Conservation (phyloP, 2,113 vertebrate species). For the Seriola aureovittata region DNA sequence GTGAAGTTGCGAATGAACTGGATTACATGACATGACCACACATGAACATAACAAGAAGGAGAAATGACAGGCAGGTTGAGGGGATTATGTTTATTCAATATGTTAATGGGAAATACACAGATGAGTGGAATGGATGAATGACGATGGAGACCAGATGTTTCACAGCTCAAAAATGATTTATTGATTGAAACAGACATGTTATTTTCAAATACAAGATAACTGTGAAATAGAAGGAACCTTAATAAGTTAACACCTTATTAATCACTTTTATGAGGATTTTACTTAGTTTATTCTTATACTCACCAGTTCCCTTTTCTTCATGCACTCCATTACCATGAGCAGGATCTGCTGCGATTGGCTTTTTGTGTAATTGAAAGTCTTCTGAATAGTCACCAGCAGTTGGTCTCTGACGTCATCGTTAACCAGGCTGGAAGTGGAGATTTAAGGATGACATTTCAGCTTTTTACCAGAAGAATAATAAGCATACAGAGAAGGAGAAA, state of each 20-base stretch:
- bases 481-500: not conserved
- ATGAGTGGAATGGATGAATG: slow-evolving; percentile 76
- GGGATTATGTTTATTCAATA: slow-evolving; percentile 76
- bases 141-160: slow-evolving; percentile 71
- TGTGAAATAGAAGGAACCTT: not conserved
- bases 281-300: slow-evolving; percentile 75
- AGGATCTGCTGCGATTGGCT: slow-evolving; percentile 94
- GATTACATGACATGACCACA: slow-evolving; percentile 48
- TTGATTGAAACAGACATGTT: slow-evolving; percentile 61
- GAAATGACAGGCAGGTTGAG: slow-evolving; percentile 52
- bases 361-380: slow-evolving; percentile 96
- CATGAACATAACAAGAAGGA: slow-evolving; percentile 42
- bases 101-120: slow-evolving; percentile 60
- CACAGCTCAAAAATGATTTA: slow-evolving; percentile 73
- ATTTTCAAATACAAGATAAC: slow-evolving; percentile 7
- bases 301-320: slow-evolving; percentile 98
- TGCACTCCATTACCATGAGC: slow-evolving; percentile 94
- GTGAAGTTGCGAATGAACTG: slow-evolving; percentile 20
- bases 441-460: not conserved
- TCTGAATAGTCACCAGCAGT: slow-evolving; percentile 96
- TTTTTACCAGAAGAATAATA: not conserved
- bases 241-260: not conserved
- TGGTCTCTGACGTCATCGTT: slow-evolving; percentile 94
- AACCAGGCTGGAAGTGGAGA: slow-evolving; percentile 85
- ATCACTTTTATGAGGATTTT: not conserved